phyloP scores from a whole-genome alignment of 1,140 invertebrate species.

The Drosophila sp. region DNA sequence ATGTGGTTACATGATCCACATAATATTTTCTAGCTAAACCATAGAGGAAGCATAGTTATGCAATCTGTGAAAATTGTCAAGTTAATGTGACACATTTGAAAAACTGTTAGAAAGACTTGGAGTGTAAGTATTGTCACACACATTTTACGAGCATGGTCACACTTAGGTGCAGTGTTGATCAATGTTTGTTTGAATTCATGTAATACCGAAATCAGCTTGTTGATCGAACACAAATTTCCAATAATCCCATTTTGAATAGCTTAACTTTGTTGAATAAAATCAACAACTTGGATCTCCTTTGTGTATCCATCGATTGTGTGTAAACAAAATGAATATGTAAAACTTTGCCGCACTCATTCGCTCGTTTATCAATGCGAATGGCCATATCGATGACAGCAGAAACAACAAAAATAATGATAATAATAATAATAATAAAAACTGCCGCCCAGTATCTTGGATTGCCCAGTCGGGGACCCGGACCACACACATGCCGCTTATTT shows the following conservation, averaged over 20 bases:
- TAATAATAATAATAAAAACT: constrained; percentile 43
- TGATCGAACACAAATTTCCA: not conserved
- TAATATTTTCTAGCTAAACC: not conserved
- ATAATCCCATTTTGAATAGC: not conserved
- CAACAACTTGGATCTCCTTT: constrained; percentile 1
- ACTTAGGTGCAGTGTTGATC: constrained; percentile 7
- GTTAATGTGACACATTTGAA: not conserved
- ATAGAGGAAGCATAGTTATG: not conserved
- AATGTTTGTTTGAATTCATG: constrained; percentile 4
- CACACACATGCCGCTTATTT: constrained; percentile 72
- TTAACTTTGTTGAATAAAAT: constrained; percentile 5
- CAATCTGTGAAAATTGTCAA: constrained; percentile 1
- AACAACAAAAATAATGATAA: constrained; percentile 33
- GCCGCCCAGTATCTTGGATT: constrained; percentile 43
- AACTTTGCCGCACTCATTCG: constrained; percentile 7
- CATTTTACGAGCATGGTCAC: not conserved
- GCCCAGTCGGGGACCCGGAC: constrained; percentile 26
- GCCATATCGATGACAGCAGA: constrained; percentile 58
- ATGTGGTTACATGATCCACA: not conserved
- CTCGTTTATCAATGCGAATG: constrained; percentile 64
- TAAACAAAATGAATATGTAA: constrained; percentile 25
- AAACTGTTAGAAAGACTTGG: too few relatives aligned
- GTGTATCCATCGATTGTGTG: not conserved
- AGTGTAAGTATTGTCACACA: not conserved
- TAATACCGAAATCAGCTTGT: not conserved